Conservation (phyloP, 2,797 vertebrate genomes). For the Acomys russatus region DNA sequence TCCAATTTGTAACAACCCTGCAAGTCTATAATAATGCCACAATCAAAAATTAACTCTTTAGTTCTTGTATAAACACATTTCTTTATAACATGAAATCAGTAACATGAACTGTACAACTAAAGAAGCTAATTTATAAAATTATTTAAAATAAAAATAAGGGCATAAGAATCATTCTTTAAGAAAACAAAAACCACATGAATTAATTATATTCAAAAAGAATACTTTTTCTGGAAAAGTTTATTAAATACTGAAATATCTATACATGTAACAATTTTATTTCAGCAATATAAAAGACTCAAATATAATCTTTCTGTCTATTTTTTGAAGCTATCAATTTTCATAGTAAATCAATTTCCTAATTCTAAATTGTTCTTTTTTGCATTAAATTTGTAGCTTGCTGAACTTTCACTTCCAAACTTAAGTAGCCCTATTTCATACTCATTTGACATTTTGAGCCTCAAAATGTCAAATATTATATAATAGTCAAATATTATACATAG, state of each 20-base stretch:
- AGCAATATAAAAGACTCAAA: constrained; percentile 78
- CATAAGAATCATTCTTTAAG: background rate
- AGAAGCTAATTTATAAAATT: background rate
- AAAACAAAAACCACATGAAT: background rate
- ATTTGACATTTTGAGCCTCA: constrained; percentile 50
- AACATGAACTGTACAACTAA: background rate
- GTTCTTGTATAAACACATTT: background rate
- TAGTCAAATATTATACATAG: constrained; percentile 48
- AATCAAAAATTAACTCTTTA: background rate
- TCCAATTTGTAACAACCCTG: background rate
- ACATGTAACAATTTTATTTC: constrained; percentile 51
- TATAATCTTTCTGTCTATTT: constrained; percentile 64
- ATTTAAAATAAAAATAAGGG: background rate
- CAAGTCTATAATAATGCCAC: background rate
- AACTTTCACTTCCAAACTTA: background rate
- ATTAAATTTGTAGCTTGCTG: constrained; percentile 63
- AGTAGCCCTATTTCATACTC: background rate
- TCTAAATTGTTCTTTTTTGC: constrained; percentile 71
- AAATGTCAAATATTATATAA: constrained; percentile 57
- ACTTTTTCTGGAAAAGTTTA: background rate
- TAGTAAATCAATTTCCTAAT: constrained; percentile 68
- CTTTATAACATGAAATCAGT: background rate
- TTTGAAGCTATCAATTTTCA: constrained; percentile 69
- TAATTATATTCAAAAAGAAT: background rate
- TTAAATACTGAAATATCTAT: background rate